phyloP scores from a whole-genome alignment of 2,797 vertebrate genomes.

The Falco berigora region DNA sequence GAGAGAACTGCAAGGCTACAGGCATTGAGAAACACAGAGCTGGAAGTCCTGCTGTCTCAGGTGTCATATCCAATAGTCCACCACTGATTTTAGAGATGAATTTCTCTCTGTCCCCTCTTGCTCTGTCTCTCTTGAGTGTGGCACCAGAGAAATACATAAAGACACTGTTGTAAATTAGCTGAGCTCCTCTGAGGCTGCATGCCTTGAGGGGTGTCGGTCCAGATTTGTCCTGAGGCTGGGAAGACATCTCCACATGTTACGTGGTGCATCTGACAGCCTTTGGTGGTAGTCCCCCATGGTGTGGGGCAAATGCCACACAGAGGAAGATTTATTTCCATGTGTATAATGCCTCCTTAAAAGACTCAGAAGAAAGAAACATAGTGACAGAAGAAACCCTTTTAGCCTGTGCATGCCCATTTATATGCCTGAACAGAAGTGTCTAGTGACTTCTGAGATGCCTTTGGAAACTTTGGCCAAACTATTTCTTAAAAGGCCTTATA shows the following conservation, averaged over 20 bases:
- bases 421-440: neutral
- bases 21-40: neutral
- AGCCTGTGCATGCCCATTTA: neutral
- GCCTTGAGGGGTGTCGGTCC: neutral
- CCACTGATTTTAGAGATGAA: neutral
- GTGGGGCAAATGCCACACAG: neutral
- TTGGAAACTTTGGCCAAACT: neutral
- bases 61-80: neutral
- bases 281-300: fast-evolving
- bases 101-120: neutral
- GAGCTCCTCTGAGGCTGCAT: neutral
- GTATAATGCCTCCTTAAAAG: neutral
- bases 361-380: neutral
- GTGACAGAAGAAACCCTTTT: neutral
- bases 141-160: neutral
- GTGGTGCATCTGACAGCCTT: neutral
- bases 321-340: neutral
- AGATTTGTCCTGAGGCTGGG: neutral
- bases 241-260: neutral
- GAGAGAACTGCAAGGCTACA: neutral
- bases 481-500: neutral
- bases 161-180: neutral
- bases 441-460: neutral
- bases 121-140: neutral
- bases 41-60: neutral